These are phyloP conservation scores for Orchestia grillus DNA, from an alignment of 1,140 invertebrate species.

Conservation along the genomic window DNA sequence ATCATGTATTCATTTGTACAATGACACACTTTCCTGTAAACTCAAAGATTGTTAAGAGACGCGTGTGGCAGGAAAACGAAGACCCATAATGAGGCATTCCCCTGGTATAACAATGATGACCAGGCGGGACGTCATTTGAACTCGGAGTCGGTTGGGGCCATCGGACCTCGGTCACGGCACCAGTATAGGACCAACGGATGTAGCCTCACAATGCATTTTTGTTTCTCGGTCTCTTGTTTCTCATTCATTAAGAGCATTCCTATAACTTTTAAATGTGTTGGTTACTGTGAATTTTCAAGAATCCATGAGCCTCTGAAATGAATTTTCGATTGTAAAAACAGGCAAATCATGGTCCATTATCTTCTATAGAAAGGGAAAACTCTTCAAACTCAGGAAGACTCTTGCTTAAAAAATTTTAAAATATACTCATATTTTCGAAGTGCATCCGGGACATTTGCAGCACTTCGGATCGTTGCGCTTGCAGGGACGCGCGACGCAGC, in stretches of 20 bases:
- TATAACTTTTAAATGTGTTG: not conserved
- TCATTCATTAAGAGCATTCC: not conserved
- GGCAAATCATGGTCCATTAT: not conserved
- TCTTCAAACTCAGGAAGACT: not conserved
- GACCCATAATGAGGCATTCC: not conserved
- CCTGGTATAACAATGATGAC: too few species aligned
- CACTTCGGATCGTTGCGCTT: too few species aligned
- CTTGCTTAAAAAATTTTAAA: too few species aligned
- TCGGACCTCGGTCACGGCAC: not conserved
- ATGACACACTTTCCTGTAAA: not conserved
- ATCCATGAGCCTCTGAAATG: not conserved
- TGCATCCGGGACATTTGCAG: too few species aligned
- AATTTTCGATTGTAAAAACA: not conserved
- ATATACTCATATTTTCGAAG: too few species aligned
- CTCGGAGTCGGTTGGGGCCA: not conserved
- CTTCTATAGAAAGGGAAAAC: not conserved
- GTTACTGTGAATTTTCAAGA: not conserved
- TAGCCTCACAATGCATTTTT: not conserved
- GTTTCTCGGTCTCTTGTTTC: not conserved
- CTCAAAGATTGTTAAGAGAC: not conserved
- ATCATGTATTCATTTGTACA: not conserved
- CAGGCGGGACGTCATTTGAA: not conserved
- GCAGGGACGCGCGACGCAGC: too few species aligned
- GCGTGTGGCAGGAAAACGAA: not conserved
- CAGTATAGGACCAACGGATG: not conserved